These are phyloP conservation scores for Erythrocercus mccallii DNA, from an alignment of 2,113 vertebrate genomes.

Conservation along the genomic window DNA sequence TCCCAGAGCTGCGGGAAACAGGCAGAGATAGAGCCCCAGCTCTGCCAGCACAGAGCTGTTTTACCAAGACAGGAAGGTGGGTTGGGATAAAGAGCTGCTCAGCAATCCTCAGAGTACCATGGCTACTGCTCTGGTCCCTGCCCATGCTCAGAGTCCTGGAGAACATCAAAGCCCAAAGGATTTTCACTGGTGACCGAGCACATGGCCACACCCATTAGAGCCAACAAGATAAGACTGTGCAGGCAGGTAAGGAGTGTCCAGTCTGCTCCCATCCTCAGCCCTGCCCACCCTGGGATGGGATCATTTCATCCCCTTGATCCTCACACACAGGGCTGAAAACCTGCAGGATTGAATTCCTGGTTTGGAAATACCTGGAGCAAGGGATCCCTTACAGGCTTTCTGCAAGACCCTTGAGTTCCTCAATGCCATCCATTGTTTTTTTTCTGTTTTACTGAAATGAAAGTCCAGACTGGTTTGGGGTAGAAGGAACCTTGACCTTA, in stretches of 20 bases:
- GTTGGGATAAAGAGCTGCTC: neutral
- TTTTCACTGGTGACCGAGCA: neutral
- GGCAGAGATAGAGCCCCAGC: neutral
- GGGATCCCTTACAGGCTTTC: neutral
- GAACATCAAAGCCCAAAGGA: neutral
- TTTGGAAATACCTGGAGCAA: neutral
- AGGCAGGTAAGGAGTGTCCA: neutral
- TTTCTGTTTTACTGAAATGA: neutral
- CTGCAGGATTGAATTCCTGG: neutral
- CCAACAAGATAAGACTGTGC: neutral
- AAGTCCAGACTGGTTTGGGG: neutral
- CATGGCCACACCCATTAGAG: neutral
- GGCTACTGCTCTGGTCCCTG: neutral
- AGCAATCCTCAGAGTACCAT: rapidly evolving
- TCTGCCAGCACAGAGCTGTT: neutral
- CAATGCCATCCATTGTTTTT: rapidly evolving
- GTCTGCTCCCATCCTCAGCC: neutral
- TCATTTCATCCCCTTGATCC: neutral
- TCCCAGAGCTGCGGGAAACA: conserved; percentile 87
- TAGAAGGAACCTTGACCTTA: neutral
- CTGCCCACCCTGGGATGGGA: neutral
- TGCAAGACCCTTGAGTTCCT: neutral
- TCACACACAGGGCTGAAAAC: neutral
- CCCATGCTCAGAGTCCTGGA: neutral
- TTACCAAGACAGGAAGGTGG: neutral